Evolutionary conservation across 2,113 vertebrate species (phyloP), one percentile per base, ranked within the genome.

Genomic region (Macroglossus sobrinus): DNA sequence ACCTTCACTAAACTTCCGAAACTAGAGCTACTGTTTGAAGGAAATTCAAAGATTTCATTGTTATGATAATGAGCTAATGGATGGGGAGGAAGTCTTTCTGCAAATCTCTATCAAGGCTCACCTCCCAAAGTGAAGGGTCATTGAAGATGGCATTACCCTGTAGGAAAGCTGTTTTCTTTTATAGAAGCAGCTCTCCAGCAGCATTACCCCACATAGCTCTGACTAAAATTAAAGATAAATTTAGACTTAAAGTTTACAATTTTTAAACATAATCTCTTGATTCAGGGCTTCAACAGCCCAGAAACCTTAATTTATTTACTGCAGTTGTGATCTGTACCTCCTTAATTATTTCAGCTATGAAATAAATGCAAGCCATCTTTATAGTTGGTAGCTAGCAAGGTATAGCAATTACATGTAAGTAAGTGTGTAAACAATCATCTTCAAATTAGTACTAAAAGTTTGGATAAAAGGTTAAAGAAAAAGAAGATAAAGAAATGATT

Each of bases 211-310:
- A 94, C 59, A 94, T 8, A 59, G 7, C 28, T 78, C 35, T 84
- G 8, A 89, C 38, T 95, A 92, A 95, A 97, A 93, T 78, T 38
- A 96, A 84, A 28, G 18, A 84, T 71, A 87, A 93, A 78, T 55
- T 86, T 86, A 93, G 53, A 86, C 40, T 57, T 96, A 74, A 92
- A 92, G 59, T 35, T 89, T 92, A 97, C 8, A 30, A 89, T 71
- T 94, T 96, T 96, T 97, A 93, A 92, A 81, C 33, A 53, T 50
- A 93, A 93, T 71, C 72, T 92, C 76, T 92, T 88, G 72, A 91
- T 53, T 74, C 10, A 93, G 94, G 59, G 22, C 8, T 50, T n/a
- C 55, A 13, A 68, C 89, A 95, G 38, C 30, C 80, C 53, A 90
- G 45, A 97, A 94, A 87, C 30, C 19, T 50, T 57, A 97, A 84